These are phyloP conservation scores for Drosophila truncata DNA, from an alignment of 1,140 invertebrate genomes.

Conservation along the genomic window DNA sequence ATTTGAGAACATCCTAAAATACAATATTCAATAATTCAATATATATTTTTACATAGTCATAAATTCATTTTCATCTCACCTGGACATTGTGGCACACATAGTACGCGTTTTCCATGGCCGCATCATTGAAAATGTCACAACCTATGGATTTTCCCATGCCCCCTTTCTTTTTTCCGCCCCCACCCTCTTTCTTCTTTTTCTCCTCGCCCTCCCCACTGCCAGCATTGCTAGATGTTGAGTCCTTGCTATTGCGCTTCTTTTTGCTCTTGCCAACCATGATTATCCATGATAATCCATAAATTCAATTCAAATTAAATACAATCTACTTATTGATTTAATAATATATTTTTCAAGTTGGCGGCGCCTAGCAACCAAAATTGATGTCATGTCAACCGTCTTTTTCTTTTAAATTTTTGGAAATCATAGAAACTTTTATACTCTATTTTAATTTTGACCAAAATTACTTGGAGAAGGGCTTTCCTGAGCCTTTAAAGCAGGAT, in stretches of 20 bases:
- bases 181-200: conserved; percentile 86
- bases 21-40: background rate
- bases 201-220: conserved; percentile 84
- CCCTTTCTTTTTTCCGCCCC: conserved; percentile 86
- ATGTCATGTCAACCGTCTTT: background rate
- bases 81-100: conserved; percentile 95
- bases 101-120: conserved; percentile 95
- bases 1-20: conserved; percentile 86
- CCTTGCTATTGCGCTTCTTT: conserved; percentile 87
- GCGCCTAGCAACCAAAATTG: conserved; percentile 26
- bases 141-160: conserved; percentile 89
- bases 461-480: background rate
- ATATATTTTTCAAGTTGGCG: background rate
- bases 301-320: too few species aligned
- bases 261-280: conserved; percentile 85
- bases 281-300: background rate
- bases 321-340: conserved; percentile 40
- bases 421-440: background rate
- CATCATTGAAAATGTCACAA: conserved; percentile 93
- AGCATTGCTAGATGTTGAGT: conserved; percentile 84
- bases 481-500: background rate
- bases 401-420: background rate
- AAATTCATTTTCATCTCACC: conserved; percentile 85
- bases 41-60: background rate
- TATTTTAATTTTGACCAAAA: background rate